A percentile compares a stretch with the other conserved stretches of the same genome.
phyloP scores from a whole-genome alignment of 2,888 invertebrate species.

The Polydrusus cervinus region DNA sequence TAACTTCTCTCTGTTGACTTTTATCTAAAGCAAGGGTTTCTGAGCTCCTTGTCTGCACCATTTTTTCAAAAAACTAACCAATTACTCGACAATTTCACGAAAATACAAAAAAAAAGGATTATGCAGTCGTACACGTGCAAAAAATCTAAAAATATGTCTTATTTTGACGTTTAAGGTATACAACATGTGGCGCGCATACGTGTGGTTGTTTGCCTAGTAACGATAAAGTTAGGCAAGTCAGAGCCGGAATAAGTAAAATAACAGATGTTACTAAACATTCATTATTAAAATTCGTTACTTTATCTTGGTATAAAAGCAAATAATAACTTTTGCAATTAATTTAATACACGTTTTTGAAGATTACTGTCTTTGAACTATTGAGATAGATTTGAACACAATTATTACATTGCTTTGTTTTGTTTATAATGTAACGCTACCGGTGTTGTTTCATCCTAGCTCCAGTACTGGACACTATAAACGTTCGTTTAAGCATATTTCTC shows the following conservation, averaged over 20 bases:
- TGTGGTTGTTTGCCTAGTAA: conserved; percentile 5
- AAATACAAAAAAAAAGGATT: neutral
- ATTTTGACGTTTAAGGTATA: neutral
- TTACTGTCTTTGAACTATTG: too few species aligned
- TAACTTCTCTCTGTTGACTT: conserved; percentile 73
- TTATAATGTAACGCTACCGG: too few species aligned
- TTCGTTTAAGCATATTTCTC: too few species aligned
- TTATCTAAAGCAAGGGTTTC: conserved; percentile 64
- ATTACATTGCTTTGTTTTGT: too few species aligned
- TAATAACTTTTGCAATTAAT: too few species aligned
- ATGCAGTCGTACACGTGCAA: neutral
- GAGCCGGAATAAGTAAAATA: neutral
- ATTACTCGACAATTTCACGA: neutral
- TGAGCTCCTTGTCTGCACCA: conserved; percentile 55
- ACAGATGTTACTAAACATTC: neutral
- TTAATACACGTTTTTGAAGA: too few species aligned
- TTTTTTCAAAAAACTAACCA: conserved; percentile 34
- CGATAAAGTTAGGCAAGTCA: neutral
- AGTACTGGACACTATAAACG: too few species aligned
- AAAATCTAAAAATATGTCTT: conserved; percentile 6
- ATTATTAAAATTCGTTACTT: neutral
- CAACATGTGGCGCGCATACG: neutral
- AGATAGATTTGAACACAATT: too few species aligned
- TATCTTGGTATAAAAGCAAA: too few species aligned
- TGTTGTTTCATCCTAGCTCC: too few species aligned